phyloP scores from a whole-genome alignment of 2,888 invertebrate genomes.

The Nemoura dubitans region DNA sequence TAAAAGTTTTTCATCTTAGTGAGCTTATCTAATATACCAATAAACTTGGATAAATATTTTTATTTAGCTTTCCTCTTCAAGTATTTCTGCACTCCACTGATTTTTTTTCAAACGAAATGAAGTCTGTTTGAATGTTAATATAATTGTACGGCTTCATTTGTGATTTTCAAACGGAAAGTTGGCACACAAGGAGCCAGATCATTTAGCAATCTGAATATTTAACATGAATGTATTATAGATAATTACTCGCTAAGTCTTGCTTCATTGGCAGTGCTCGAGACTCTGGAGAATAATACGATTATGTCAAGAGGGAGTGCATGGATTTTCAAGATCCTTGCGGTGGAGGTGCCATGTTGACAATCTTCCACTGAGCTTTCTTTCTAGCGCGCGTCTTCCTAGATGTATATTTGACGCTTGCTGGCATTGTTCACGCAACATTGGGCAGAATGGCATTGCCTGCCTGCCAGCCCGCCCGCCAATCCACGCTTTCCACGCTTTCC shows the following conservation, averaged over 20 bases:
- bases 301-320: neutral
- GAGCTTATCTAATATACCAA: slow-evolving; percentile 20
- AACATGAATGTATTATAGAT: slow-evolving; percentile 24
- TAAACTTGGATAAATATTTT: slow-evolving; percentile 15
- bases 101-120: slow-evolving; percentile 27
- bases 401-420: neutral
- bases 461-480: too few relatives aligned
- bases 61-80: neutral
- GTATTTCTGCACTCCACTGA: slow-evolving; percentile 14
- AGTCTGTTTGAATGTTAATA: slow-evolving; percentile 41
- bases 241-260: neutral
- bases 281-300: neutral
- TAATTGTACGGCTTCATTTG: slow-evolving; percentile 40
- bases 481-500: too few relatives aligned
- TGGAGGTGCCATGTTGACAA: neutral
- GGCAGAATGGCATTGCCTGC: neutral
- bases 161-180: slow-evolving; percentile 9
- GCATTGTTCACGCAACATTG: slow-evolving; percentile 7
- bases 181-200: slow-evolving; percentile 1
- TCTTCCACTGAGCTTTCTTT: neutral
- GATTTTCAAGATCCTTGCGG: neutral
- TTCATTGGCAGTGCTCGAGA: neutral
- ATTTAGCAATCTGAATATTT: slow-evolving; percentile 20
- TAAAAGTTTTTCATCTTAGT: slow-evolving; percentile 39
- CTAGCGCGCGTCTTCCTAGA: neutral